Conservation (phyloP, 2,113 vertebrate genomes). For the Gavia stellata region DNA sequence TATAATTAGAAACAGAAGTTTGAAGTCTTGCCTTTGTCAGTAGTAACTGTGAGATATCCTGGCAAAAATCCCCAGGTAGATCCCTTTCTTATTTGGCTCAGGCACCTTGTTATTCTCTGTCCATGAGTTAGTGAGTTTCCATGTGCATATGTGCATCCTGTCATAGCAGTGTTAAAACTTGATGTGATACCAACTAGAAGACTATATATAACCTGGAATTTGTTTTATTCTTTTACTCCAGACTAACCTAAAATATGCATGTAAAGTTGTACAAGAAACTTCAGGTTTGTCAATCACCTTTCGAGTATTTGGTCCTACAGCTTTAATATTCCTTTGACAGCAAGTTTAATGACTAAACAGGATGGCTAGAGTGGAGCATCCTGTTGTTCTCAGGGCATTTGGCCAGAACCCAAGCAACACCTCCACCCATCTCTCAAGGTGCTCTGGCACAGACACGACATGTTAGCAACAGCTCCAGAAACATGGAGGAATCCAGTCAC, state of each 20-base stretch:
- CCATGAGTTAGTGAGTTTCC: neutral
- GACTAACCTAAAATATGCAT: neutral
- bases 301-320: neutral
- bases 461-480: neutral
- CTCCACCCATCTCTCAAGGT: neutral
- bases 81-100: neutral
- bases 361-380: neutral
- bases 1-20: neutral
- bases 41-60: neutral
- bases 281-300: neutral
- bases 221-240: neutral
- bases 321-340: neutral
- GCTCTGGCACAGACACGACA: neutral
- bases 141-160: neutral
- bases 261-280: neutral
- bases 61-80: neutral
- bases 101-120: neutral
- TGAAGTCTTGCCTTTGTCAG: neutral
- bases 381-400: neutral
- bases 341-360: neutral
- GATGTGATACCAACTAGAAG: neutral
- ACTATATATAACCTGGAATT: neutral
- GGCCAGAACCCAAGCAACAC: neutral
- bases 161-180: neutral
- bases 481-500: neutral